These are phyloP conservation scores for Gila orcuttii DNA, from an alignment of 2,113 vertebrate genomes.

Conservation along the genomic window DNA sequence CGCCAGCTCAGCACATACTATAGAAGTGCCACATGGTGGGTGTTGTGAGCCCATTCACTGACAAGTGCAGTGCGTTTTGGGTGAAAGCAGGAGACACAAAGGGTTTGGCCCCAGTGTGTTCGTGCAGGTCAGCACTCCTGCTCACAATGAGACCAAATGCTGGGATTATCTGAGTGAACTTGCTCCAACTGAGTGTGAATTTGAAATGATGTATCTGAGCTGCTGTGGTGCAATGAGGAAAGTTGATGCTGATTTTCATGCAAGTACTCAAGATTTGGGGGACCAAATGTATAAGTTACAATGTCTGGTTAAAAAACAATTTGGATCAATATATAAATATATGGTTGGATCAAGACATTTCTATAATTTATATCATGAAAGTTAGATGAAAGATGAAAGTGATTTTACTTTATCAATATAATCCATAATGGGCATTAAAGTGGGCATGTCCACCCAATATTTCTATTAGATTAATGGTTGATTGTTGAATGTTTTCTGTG, in stretches of 20 bases:
- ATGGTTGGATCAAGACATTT: background rate
- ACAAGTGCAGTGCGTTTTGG: conserved; percentile 39
- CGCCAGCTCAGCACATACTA: conserved; percentile 77
- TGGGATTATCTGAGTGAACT: conserved; percentile 42
- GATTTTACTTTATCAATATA: too few relatives aligned
- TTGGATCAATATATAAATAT: background rate
- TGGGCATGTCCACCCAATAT: background rate
- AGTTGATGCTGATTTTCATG: background rate
- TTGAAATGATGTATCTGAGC: background rate
- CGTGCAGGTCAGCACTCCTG: conserved; percentile 76
- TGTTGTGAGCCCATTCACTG: conserved; percentile 22
- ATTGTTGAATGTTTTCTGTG: background rate
- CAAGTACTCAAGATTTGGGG: background rate
- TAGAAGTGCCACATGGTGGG: conserved; percentile 38
- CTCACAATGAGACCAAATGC: conserved; percentile 42
- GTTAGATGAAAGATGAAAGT: too few relatives aligned
- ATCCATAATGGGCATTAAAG: background rate
- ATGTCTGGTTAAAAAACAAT: background rate
- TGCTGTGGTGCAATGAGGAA: background rate
- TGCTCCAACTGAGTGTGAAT: background rate
- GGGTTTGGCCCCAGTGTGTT: conserved; percentile 67
- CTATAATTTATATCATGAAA: too few relatives aligned
- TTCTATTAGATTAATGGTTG: background rate
- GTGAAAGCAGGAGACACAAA: conserved; percentile 57
- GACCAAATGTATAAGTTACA: background rate